These are phyloP conservation scores for Bedellia somnulentella DNA, from an alignment of 2,888 invertebrate species.

Conservation along the genomic window DNA sequence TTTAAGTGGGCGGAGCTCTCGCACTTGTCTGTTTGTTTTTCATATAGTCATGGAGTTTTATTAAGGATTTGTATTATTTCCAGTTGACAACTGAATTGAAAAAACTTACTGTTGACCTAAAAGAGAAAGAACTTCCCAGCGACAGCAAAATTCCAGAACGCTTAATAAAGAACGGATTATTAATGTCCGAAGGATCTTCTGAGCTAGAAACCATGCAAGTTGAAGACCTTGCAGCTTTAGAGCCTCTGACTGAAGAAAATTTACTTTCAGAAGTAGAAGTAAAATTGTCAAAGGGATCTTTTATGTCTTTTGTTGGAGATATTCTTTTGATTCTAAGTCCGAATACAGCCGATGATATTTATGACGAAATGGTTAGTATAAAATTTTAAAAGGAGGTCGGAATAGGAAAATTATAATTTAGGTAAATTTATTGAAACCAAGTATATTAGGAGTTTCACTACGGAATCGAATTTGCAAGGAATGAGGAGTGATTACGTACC, in stretches of 20 bases:
- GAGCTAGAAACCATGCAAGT: slow-evolving; percentile 74
- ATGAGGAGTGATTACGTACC: no score
- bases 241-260: slow-evolving; percentile 71
- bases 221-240: slow-evolving; percentile 82
- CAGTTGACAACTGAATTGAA: slow-evolving; percentile 75
- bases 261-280: slow-evolving; percentile 70
- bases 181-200: slow-evolving; percentile 51
- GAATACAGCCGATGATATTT: slow-evolving; percentile 73
- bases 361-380: slow-evolving; percentile 69
- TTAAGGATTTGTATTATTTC: no score
- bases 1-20: no score
- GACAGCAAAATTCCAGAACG: slow-evolving; percentile 40
- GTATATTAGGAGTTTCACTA: no score
- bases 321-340: slow-evolving; percentile 79
- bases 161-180: slow-evolving; percentile 44
- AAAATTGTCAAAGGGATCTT: slow-evolving; percentile 67
- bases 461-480: no score
- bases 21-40: no score
- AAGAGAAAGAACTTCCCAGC: slow-evolving; percentile 29
- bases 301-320: slow-evolving; percentile 81
- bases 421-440: no score
- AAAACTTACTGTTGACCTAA: slow-evolving; percentile 48
- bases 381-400: background rate
- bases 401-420: no score
- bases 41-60: no score